Conservation (phyloP, 2,113 vertebrate genomes). For the Nansenia antarctica region DNA sequence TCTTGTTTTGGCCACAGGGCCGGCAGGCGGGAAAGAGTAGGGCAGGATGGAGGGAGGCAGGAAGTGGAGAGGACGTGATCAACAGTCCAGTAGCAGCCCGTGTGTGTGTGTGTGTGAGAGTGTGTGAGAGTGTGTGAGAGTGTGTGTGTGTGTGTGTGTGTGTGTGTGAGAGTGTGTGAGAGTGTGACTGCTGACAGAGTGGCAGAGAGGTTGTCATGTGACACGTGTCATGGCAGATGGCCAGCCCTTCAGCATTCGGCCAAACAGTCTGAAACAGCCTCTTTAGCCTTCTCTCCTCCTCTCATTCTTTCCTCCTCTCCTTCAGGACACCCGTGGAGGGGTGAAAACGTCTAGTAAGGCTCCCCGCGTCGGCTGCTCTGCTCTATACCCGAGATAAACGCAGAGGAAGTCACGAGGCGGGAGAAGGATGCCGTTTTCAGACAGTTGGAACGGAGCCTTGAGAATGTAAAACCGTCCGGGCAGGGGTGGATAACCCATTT, state of each 20-base stretch:
- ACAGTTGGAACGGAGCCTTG: neutral
- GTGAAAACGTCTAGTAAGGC: neutral
- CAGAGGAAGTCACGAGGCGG: neutral
- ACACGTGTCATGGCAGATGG: slow-evolving; percentile 11
- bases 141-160: slow-evolving; percentile 6
- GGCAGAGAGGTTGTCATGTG: slow-evolving; percentile 42
- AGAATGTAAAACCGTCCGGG: too few relatives aligned
- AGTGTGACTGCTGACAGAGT: slow-evolving; percentile 53
- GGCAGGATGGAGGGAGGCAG: slow-evolving; percentile 45
- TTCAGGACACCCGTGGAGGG: neutral
- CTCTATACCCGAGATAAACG: neutral
- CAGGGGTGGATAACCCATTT: too few relatives aligned
- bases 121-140: slow-evolving; percentile 1
- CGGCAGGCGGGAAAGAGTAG: neutral
- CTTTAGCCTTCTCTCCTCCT: neutral
- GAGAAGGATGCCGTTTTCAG: neutral
- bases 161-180: neutral
- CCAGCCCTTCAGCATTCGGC: slow-evolving; percentile 25
- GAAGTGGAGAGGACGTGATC: slow-evolving; percentile 48
- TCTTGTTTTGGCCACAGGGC: too few relatives aligned
- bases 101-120: neutral
- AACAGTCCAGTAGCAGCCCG: slow-evolving; percentile 36
- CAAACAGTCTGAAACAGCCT: neutral
- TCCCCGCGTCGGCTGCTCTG: neutral
- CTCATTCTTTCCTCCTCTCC: neutral